These are phyloP conservation scores for cattle (Bos taurus) DNA, from an alignment of 2,113 vertebrate species.

Conservation along the genomic window DNA sequence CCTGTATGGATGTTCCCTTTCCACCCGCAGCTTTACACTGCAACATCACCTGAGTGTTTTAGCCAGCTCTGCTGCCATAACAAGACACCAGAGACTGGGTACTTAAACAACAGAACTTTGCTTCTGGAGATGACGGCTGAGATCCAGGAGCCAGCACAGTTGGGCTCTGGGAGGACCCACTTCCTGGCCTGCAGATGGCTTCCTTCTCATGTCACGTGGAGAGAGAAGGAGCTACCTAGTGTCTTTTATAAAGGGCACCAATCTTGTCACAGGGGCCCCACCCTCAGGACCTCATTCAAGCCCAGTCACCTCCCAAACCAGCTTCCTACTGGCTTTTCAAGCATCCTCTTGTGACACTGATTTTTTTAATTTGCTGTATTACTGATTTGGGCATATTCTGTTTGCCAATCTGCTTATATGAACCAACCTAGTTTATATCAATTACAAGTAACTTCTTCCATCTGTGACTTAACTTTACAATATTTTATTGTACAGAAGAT, in stretches of 20 bases:
- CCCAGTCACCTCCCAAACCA: background rate
- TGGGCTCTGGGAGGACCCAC: background rate
- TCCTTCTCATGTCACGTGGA: accelerated
- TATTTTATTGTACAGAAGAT: background rate
- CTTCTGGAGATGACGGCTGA: background rate
- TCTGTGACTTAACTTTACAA: background rate
- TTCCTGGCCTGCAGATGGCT: accelerated
- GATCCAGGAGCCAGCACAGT: accelerated
- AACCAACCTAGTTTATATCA: background rate
- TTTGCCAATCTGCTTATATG: accelerated
- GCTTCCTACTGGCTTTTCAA: accelerated
- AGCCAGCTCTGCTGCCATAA: accelerated
- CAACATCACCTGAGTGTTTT: accelerated
- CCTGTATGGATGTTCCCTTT: accelerated
- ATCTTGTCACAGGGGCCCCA: too few species aligned
- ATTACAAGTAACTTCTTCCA: background rate
- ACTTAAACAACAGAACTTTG: too few species aligned
- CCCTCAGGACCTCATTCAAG: background rate
- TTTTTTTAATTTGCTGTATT: background rate
- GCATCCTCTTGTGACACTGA: accelerated
- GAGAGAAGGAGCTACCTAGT: accelerated
- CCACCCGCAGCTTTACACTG: accelerated
- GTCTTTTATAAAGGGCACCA: background rate
- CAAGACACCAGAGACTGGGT: accelerated
- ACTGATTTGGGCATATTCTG: too few species aligned